A percentile compares a stretch with the other conserved stretches of the same genome.
Evolutionary conservation across 2,113 vertebrate genomes (phyloP).

Genomic region (Hypanus sabinus): DNA sequence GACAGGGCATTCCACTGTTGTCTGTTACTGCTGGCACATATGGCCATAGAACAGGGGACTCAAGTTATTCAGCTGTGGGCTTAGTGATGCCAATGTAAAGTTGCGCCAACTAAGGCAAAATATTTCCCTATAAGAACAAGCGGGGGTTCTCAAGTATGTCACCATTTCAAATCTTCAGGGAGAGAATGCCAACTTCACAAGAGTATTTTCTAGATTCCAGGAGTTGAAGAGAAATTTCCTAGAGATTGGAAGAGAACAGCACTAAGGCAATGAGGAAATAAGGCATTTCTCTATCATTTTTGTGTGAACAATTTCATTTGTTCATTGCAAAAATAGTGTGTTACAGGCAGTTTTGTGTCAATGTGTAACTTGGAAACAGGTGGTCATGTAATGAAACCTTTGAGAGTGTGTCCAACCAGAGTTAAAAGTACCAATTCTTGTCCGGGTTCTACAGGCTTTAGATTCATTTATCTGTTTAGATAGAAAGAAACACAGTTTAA

Average conservation of each 20-base stretch:
- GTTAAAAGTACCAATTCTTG: neutral
- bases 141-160: neutral
- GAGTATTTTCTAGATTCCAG: neutral
- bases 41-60: neutral
- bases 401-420: neutral
- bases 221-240: neutral
- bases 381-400: neutral
- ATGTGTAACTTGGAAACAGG: neutral
- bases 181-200: too few species aligned
- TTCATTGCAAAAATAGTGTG: neutral
- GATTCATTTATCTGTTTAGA: too few species aligned
- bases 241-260: neutral
- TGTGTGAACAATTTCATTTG: neutral
- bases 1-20: too few species aligned
- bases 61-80: neutral
- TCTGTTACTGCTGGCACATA: neutral
- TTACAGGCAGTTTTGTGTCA: neutral
- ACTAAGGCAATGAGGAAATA: neutral
- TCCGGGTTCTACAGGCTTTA: neutral
- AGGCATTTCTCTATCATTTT: neutral
- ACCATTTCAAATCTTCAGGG: neutral
- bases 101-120: neutral
- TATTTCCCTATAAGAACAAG: neutral
- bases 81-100: neutral
- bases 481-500: neutral